phyloP scores from a whole-genome alignment of 2,888 invertebrate genomes.

The Hyposoter didymator region DNA sequence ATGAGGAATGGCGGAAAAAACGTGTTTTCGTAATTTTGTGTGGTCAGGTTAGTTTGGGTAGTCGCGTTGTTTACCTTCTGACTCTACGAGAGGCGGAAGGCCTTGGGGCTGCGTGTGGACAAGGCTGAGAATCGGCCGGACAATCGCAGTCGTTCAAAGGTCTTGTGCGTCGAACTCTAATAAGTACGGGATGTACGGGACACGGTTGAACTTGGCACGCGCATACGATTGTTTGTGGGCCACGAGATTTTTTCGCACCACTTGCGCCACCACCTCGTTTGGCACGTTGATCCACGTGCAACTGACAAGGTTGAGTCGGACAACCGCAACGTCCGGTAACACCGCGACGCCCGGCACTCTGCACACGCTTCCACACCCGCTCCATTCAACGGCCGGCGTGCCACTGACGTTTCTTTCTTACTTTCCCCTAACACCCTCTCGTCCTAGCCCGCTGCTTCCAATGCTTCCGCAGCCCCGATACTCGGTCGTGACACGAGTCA shows the following conservation, averaged over 20 bases:
- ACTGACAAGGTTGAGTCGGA: constrained; percentile 80
- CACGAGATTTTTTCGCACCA: constrained; percentile 76
- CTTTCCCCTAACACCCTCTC: constrained; percentile 6
- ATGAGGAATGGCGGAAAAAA: not conserved
- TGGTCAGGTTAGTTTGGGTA: constrained; percentile 1
- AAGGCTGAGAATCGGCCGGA: constrained; percentile 79
- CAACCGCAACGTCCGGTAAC: constrained; percentile 79
- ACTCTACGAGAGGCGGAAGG: constrained; percentile 70
- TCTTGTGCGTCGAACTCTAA: constrained; percentile 80
- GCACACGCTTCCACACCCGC: constrained; percentile 83
- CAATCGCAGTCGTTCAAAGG: constrained; percentile 79
- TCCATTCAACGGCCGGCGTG: constrained; percentile 83
- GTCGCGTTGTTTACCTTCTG: constrained; percentile 42
- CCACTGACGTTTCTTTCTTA: constrained; percentile 74
- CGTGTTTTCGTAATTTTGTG: not conserved
- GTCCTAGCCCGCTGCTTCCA: not conserved
- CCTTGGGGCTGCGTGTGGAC: constrained; percentile 76
- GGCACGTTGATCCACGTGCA: constrained; percentile 81
- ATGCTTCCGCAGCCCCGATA: not conserved
- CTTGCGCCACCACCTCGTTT: constrained; percentile 75
- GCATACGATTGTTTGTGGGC: constrained; percentile 82
- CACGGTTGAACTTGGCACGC: constrained; percentile 82
- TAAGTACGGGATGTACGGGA: constrained; percentile 82
- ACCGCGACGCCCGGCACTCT: constrained; percentile 80
- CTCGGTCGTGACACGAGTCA: not conserved